Conservation (phyloP, 2,113 vertebrate species). For the Grammatotria lemairii region DNA sequence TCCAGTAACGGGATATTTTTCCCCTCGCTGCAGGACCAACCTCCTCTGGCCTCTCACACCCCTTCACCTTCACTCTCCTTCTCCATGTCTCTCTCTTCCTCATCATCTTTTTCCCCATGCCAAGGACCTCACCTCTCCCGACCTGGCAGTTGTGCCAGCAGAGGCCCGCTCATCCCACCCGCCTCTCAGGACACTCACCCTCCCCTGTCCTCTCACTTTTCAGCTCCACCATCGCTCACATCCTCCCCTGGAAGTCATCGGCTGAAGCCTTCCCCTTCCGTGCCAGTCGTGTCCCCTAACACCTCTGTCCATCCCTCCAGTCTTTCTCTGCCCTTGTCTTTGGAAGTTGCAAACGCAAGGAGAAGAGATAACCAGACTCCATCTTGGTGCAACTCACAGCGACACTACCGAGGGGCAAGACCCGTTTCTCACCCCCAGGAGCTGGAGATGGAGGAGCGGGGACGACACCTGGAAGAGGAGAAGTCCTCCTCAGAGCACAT, state of each 20-base stretch:
- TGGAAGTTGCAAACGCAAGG: constrained; percentile 32
- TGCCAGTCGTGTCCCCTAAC: neutral
- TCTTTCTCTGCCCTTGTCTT: constrained; percentile 38
- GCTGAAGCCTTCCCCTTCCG: neutral
- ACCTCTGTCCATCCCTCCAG: constrained; percentile 31
- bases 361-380: constrained; percentile 6
- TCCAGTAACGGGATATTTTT: constrained; percentile 35
- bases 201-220: constrained; percentile 45
- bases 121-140: constrained; percentile 51
- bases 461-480: neutral
- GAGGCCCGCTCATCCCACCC: constrained; percentile 28
- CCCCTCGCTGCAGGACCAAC: constrained; percentile 39
- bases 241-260: constrained; percentile 56
- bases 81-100: constrained; percentile 63
- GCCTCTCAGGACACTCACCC: constrained; percentile 47
- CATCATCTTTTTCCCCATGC: constrained; percentile 58
- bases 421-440: constrained; percentile 37
- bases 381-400: constrained; percentile 25
- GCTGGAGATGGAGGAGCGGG: constrained; percentile 72
- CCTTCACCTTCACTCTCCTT: constrained; percentile 62
- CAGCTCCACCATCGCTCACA: constrained; percentile 62
- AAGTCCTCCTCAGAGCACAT: constrained; percentile 64
- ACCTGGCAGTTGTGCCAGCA: constrained; percentile 24
- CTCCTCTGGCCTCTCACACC: constrained; percentile 31
- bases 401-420: neutral